phyloP scores from a whole-genome alignment of 2,888 invertebrate species.

The Noctua fimbriata region DNA sequence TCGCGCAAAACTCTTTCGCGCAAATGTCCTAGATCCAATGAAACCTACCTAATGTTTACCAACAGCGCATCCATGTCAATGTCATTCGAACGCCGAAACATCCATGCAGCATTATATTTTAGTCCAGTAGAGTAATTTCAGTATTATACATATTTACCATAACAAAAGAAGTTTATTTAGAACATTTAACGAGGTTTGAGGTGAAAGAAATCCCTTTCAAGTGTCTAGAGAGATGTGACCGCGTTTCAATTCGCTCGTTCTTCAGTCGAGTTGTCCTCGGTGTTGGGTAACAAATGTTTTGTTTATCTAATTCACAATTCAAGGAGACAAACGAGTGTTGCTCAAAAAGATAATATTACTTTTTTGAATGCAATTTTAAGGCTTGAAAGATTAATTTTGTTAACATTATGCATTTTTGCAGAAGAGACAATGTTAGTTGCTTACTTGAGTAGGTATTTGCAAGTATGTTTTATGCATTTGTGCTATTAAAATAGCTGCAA shows the following conservation, averaged over 20 bases:
- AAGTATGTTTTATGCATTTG: no score
- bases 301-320: conserved; percentile 29
- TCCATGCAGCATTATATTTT: not conserved
- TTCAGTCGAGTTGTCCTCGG: conserved; percentile 51
- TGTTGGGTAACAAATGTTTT: conserved; percentile 54
- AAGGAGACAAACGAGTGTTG: not conserved
- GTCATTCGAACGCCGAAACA: not conserved
- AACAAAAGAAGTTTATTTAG: conserved; percentile 27
- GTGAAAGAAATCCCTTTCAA: conserved; percentile 59
- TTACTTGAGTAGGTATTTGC: not conserved
- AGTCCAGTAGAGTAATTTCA: conserved; percentile 3
- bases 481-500: no score
- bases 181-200: conserved; percentile 44
- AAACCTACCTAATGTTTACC: not conserved
- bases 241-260: conserved; percentile 61
- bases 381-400: not conserved
- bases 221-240: conserved; percentile 61
- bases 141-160: conserved; percentile 1
- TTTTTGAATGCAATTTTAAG: not conserved
- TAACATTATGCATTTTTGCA: not conserved
- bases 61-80: not conserved
- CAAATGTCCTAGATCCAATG: not conserved
- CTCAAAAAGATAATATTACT: not conserved
- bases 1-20: no score
- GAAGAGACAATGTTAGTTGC: not conserved